phyloP scores from a whole-genome alignment of 1,140 invertebrate species.

The Dufourea novaeangliae region DNA sequence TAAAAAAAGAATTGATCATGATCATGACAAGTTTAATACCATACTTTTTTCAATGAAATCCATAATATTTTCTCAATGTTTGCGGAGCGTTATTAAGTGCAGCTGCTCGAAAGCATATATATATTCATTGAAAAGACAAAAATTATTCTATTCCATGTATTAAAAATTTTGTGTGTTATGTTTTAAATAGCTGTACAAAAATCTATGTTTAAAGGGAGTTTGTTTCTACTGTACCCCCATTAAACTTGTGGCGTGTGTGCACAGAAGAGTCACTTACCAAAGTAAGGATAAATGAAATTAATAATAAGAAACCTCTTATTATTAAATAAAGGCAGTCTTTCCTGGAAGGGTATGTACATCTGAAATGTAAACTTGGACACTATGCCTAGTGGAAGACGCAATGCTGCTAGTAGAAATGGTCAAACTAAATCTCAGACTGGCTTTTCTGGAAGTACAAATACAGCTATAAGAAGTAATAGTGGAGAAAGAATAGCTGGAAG shows the following conservation, averaged over 20 bases:
- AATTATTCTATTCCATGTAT: neutral
- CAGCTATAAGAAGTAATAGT: conserved; percentile 52
- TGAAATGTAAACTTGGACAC: conserved; percentile 25
- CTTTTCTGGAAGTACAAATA: conserved; percentile 45
- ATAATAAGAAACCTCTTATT: neutral
- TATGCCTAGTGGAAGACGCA: conserved; percentile 77
- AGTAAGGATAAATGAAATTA: no score
- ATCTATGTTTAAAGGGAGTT: no score
- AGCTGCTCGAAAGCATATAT: neutral
- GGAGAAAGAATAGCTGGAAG: conserved; percentile 45
- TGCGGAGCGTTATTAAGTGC: no score
- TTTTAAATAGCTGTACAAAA: no score
- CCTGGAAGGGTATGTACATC: no score
- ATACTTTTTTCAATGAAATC: no score
- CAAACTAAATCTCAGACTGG: conserved; percentile 62
- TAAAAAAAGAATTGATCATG: neutral
- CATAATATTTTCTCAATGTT: neutral
- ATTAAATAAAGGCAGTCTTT: no score
- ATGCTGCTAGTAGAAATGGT: conserved; percentile 71
- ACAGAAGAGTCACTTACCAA: neutral
- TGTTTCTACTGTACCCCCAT: no score
- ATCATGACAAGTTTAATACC: no score
- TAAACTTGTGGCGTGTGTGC: no score
- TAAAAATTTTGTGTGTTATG: neutral
- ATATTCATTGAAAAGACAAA: neutral